These are phyloP conservation scores for Rhinogobio ventralis DNA, from an alignment of 2,797 vertebrate genomes.

Conservation along the genomic window DNA sequence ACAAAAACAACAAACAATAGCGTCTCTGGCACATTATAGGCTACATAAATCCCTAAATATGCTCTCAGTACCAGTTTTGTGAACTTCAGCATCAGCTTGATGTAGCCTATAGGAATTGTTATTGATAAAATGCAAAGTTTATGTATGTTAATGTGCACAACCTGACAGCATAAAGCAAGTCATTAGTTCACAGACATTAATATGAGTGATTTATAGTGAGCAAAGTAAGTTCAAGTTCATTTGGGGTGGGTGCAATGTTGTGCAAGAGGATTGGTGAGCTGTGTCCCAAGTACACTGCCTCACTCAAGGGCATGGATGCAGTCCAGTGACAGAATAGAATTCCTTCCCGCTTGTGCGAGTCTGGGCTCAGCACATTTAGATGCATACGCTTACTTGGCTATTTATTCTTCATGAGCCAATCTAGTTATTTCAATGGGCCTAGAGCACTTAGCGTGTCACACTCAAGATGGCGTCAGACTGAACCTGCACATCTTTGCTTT, in stretches of 20 bases:
- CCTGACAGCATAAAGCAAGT: neutral
- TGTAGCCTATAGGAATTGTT: conserved; percentile 23
- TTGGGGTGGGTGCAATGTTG: neutral
- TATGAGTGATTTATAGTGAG: neutral
- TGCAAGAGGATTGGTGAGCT: conserved; percentile 36
- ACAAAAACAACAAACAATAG: too few species aligned
- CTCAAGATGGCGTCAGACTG: conserved; percentile 23
- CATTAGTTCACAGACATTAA: neutral
- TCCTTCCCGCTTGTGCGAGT: conserved; percentile 22
- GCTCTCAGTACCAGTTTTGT: neutral
- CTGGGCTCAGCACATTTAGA: conserved; percentile 44
- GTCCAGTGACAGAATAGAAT: conserved; percentile 22
- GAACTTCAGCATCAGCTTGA: conserved; percentile 2
- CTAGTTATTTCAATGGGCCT: conserved; percentile 26
- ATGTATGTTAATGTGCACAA: neutral
- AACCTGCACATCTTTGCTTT: conserved; percentile 17
- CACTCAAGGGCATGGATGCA: conserved; percentile 25
- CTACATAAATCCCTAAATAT: neutral
- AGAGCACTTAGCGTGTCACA: conserved; percentile 6
- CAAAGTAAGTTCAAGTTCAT: neutral
- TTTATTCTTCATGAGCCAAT: conserved; percentile 49
- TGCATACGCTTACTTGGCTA: conserved; percentile 38
- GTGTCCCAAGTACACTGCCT: neutral
- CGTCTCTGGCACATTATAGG: neutral
- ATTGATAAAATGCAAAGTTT: neutral